Base-by-base conservation (phyloP, 2,113 vertebrate species). In the Sander lucioperca region DNA sequence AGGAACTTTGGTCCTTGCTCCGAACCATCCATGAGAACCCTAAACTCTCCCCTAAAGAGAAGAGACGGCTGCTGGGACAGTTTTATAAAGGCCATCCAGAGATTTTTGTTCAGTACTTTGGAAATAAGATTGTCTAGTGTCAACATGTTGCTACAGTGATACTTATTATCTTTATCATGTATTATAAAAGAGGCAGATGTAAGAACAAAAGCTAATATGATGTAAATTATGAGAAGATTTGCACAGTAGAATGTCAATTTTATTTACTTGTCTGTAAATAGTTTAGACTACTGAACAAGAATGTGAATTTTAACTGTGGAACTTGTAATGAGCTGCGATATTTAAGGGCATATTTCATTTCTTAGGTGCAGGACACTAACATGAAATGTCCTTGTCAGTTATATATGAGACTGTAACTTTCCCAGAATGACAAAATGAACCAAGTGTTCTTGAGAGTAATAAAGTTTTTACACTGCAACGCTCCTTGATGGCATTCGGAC, bases 21-120 rank as follows among this genome's bases (percentile, higher is more conserved):
- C 96, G 94, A 88, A 94, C 96, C 9, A 96, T 99, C 75, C 95
- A 99, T 58, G 96, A 98, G 83, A 97, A 98, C 89, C 89, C 96
- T 12, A 96, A 93, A 80, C 93, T 99, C 30, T 96, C 97, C 64
- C 66, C 93, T 67, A 99, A 97, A 92, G 97, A 99, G 65, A 98
- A 96, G 93, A 97, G 96, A 72, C 95, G 96, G 14, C 87, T 98
- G 78, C 94, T 99, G 63, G 95, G 94, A 80, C 98, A 98, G 71
- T 99, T 99, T 93, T 97, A 97, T 53, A 97, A 96, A 92, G 97
- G 96, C 81, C 97, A 99, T 66, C 97, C 98, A 1, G 94, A 96
- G 48, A 96, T 98, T 89, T 99, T 99, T 90, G 94, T 96, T 87
- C 96, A 98, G 65, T 99, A 99, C 95, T 99, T 98, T 95, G 97